Base-by-base conservation (phyloP, 2,113 vertebrate species). In the Sprattus sprattus region DNA sequence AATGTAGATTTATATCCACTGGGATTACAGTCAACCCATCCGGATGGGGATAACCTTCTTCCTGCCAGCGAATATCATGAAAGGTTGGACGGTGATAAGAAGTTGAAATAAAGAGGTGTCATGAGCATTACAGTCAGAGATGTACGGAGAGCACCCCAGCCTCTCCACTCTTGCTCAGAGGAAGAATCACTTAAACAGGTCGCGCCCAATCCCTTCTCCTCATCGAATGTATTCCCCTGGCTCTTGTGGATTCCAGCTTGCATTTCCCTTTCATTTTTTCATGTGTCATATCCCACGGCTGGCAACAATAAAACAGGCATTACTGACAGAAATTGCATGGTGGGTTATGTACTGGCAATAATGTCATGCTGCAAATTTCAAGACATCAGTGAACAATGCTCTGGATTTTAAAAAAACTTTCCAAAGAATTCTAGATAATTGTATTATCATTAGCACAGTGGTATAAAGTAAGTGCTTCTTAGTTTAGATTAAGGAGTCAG, bases 1-100 rank as follows among this genome's bases (percentile, higher is more conserved):
- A 93, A 94, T 95, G 94, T 95, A 97, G 95, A 96, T 95, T 95
- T 94, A 87, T 93, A 93, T 94, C 93, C 91, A 85, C 85, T 86
- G 89, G 94, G 93, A 95, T 94, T 94, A 93, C 80, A 89, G 88
- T 92, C 91, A 93, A 91, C 88, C 84, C 57, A 85, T 93, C 88
- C 85, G 83, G 87, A 90, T 87, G 88, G 91, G 90, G 90, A 91
- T 93, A 93, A 91, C 89, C 89, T 92, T 83, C 82, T 50, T 20
- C 46, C 89, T 83, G 86, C 89, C 54, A 81, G 85, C 49, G 86
- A 90, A 92, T 89, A 87, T 89, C 84, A 75, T 87, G 90, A 89
- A 90, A 89, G 91, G 92, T 88, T 89, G 89, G 91, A 91, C 87
- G 85, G 85, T 87, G 91, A 93, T 88, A 91, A 91, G 88, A 88